A percentile compares a stretch with the other conserved stretches of the same genome.
Conservation (phyloP, 2,113 vertebrate species). For the Eretmochelys imbricata region DNA sequence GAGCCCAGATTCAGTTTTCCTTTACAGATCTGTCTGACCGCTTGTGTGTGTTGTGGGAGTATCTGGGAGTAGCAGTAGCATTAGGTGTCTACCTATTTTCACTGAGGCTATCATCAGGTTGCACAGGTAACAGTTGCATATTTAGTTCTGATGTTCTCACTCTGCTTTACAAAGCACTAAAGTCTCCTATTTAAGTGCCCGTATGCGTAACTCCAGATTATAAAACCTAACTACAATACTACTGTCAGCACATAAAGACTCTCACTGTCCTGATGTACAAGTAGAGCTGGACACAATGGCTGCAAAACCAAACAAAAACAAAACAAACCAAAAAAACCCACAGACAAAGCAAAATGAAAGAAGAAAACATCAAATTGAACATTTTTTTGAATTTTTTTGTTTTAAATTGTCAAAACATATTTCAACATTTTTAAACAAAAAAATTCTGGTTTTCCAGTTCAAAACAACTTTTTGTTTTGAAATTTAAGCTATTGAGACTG, state of each 20-base stretch:
- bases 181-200: background rate
- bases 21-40: background rate
- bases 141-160: background rate
- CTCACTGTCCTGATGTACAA: background rate
- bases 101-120: background rate
- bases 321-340: background rate
- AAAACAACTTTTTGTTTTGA: no score
- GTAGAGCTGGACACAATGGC: background rate
- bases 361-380: no score
- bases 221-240: background rate
- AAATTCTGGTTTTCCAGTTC: no score
- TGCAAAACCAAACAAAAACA: background rate
- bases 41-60: background rate
- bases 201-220: background rate
- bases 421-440: no score
- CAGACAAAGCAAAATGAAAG: no score
- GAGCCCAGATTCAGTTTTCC: background rate
- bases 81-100: background rate
- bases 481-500: no score
- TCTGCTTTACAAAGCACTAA: background rate
- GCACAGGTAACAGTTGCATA: background rate
- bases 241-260: background rate
- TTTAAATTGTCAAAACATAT: no score
- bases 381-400: no score
- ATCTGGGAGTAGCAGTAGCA: background rate